Evolutionary conservation across 2,888 invertebrate species (phyloP).

Genomic region (Epistrophe grossulariae): DNA sequence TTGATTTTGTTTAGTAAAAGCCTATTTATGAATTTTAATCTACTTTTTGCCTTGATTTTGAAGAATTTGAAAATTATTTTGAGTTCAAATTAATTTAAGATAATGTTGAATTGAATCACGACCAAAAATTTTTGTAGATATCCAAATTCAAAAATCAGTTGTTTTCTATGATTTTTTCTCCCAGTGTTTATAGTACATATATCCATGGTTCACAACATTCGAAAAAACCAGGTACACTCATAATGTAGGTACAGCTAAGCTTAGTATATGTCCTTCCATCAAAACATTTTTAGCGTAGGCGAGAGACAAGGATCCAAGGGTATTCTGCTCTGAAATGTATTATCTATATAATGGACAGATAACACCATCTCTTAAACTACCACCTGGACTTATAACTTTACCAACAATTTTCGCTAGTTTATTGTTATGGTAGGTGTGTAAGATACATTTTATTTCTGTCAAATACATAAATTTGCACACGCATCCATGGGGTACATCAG

Average conservation of each 20-base stretch:
- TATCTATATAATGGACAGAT: slow-evolving; percentile 30
- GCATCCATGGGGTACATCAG: neutral
- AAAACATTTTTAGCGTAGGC: neutral
- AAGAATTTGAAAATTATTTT: no score
- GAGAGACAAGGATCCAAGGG: neutral
- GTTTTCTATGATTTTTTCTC: no score
- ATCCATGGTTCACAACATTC: neutral
- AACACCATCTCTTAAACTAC: slow-evolving; percentile 33
- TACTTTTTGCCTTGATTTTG: no score
- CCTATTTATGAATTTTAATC: no score
- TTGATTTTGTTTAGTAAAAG: no score
- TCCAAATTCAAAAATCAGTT: no score
- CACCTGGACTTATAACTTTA: slow-evolving; percentile 20
- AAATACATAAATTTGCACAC: slow-evolving; percentile 34
- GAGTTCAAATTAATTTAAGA: no score
- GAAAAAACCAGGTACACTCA: neutral
- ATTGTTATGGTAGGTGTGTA: slow-evolving; percentile 39
- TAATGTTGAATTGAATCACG: no score
- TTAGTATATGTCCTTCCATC: slow-evolving; percentile 1
- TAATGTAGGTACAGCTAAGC: neutral
- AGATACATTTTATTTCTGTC: slow-evolving; percentile 36
- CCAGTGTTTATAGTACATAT: neutral
- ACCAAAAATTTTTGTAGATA: no score
- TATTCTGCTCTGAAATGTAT: slow-evolving; percentile 25
- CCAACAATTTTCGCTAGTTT: slow-evolving; percentile 25